Percentiles rank a stretch among this genome's conserved stretches.
Evolutionary conservation across 2,797 vertebrate species (phyloP).

Genomic region (Bucorvus abyssinicus): DNA sequence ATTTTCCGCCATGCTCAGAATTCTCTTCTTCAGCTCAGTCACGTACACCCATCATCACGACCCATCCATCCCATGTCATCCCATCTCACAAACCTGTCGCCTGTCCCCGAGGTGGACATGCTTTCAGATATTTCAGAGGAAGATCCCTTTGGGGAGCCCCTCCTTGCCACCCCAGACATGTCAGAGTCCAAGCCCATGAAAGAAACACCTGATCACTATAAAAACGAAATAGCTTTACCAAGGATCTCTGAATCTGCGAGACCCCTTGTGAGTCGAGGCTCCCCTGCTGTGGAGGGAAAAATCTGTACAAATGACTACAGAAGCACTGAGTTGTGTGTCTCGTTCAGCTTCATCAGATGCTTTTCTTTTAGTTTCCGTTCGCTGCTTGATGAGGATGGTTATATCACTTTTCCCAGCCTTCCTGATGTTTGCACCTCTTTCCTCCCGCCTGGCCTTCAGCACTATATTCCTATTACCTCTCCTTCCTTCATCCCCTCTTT

Average conservation of each 20-base stretch:
- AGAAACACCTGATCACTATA: slow-evolving; percentile 29
- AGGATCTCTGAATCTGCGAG: background rate
- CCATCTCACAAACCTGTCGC: slow-evolving; percentile 77
- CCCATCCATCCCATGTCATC: slow-evolving; percentile 78
- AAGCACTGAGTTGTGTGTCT: slow-evolving; percentile 57
- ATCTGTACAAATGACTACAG: slow-evolving; percentile 20
- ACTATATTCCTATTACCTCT: slow-evolving; percentile 83
- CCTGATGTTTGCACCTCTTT: slow-evolving; percentile 78
- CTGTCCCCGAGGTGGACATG: slow-evolving; percentile 86
- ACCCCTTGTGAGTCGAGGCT: slow-evolving; percentile 16
- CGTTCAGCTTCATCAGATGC: slow-evolving; percentile 76
- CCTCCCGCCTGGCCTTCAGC: slow-evolving; percentile 76
- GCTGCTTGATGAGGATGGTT: slow-evolving; percentile 77
- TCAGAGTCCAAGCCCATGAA: slow-evolving; percentile 41
- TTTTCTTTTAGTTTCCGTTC: slow-evolving; percentile 73
- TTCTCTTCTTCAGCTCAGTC: slow-evolving; percentile 75
- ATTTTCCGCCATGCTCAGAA: slow-evolving; percentile 54
- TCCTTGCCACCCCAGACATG: slow-evolving; percentile 54
- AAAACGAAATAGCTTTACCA: background rate
- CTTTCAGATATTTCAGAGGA: slow-evolving; percentile 93
- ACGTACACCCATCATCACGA: slow-evolving; percentile 81
- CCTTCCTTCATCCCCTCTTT: slow-evolving; percentile 89
- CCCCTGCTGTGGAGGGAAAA: slow-evolving; percentile 7
- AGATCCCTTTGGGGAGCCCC: slow-evolving; percentile 75
- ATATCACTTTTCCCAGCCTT: slow-evolving; percentile 76